Evolutionary conservation across 2,113 vertebrate genomes (phyloP), one percentile per base, ranked within the genome.

Genomic region (Gobio gobio): DNA sequence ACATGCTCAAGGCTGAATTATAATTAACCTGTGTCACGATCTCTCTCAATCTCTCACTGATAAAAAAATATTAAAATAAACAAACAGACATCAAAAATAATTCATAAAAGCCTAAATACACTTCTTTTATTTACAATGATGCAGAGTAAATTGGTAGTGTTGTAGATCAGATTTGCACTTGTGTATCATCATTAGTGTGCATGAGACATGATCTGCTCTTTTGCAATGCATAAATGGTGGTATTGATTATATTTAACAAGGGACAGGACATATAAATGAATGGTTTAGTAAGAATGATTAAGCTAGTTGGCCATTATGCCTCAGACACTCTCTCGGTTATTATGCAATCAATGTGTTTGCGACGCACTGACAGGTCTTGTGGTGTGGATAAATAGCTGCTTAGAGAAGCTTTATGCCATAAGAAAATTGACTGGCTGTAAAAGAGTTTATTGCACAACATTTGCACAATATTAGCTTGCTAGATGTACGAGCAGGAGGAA

Each of bases 171-270:
- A 78, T 24, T 22, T 78, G 24, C 3, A n/a, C 33, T 24, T 63
- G 6, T 26, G 36, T 14, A 78, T 58, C n/a, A 78, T 58, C 40
- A 63, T 61, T 45, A 24, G 54, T 79, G 33, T 26, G 78, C 22
- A 10, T 29, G 40, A 29, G 58, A 14, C 22, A 29, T 45, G n/a
- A 47, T 22, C 0, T 47, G 40, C 78, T 64, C 61, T 68, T 81
- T 66, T 66, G 40, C 59, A 4, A 7, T 40, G 29, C 29, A 72
- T 72, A 36, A 72, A 29, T 72, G 22, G 16, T 58, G 29, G 10
- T 43, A 82, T 82, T 58, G 66, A 82, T 82, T 36, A 22, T 36
- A 40, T 54, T 70, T 68, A 83, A 58, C 66, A 83, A 83, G 13
- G 18, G 81, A 72, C 7, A 43, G 22, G 24, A 26, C 10, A 33